Evolutionary conservation across 2,888 invertebrate genomes (phyloP), one percentile per base, ranked within the genome.

Genomic region (Flexamia atlantica): DNA sequence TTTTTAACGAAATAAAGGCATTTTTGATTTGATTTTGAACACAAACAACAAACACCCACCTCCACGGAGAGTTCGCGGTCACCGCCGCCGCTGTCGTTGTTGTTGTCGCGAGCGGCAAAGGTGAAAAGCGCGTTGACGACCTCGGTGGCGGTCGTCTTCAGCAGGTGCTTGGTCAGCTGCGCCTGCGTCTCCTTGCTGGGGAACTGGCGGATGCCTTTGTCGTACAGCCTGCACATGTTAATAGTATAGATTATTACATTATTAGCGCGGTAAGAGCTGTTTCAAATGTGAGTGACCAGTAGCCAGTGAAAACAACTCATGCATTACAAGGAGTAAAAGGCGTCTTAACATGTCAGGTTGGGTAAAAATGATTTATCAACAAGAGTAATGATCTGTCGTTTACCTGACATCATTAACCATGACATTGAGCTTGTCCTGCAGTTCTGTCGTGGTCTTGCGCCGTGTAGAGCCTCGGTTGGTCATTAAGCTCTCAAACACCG

Each of bases 71-170:
- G 84, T 74, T 88, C 88, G 64, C 89, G 88, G 85, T 89, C 76
- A 85, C 86, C 85, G 85, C 88, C 88, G 20, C 32, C 72, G 87
- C 86, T 82, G 72, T 83, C 87, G 40, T 84, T 87, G 64, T 83
- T 85, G 87, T 94, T 94, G 89, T 97, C 96, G 87, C 93, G 93
- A 0, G 96, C 95, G 80, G 96, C 93, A 90, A 97, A 95, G 88
- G 94, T 93, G 85, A 97, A 93, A 81, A 97, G 92, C 88, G 96
- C 95, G 84, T 95, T 95, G 20, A 95, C 92, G 84, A 97, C 93
- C 88, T 98, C 98, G 36, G 95, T 93, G 70, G 97, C 96, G 70
- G 97, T 90, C 0, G 97, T 94, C 90, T 97, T 97, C 40, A 98
- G 90, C 64, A 98, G 91, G 91, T 98, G 97, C 90, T 97, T 97